These are phyloP conservation scores for Trichoplusia ni DNA, from an alignment of 1,140 invertebrate species.

Conservation along the genomic window DNA sequence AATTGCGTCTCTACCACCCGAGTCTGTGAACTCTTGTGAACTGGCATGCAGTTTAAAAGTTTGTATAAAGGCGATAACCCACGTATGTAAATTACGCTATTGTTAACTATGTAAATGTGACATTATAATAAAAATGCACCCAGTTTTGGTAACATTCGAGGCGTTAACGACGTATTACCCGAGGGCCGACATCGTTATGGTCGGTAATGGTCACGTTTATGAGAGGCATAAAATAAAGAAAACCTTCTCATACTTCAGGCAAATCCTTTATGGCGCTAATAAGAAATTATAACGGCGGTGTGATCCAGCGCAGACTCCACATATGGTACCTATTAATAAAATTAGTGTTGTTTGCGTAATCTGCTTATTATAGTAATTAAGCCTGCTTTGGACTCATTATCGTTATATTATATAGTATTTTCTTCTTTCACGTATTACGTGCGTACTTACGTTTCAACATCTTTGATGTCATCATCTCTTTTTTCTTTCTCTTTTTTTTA, in stretches of 20 bases:
- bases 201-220: conserved; percentile 46
- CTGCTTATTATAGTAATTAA: background rate
- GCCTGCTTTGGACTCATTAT: no score
- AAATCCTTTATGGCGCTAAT: conserved; percentile 34
- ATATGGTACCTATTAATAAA: background rate
- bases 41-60: no score
- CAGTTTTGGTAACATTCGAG: conserved; percentile 26
- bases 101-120: background rate
- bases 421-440: no score
- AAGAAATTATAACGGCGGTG: conserved; percentile 35
- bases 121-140: background rate
- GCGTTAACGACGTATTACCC: conserved; percentile 36
- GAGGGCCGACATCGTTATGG: conserved; percentile 34
- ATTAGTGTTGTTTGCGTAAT: background rate
- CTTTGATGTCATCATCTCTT: no score
- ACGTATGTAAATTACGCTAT: no score
- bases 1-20: no score
- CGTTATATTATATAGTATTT: background rate
- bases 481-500: no score
- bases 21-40: no score
- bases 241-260: conserved; percentile 25
- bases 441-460: no score
- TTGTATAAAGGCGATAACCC: no score
- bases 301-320: background rate
- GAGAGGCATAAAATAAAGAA: conserved; percentile 46